phyloP scores from a whole-genome alignment of 2,113 vertebrate species.

The Passer montanus region DNA sequence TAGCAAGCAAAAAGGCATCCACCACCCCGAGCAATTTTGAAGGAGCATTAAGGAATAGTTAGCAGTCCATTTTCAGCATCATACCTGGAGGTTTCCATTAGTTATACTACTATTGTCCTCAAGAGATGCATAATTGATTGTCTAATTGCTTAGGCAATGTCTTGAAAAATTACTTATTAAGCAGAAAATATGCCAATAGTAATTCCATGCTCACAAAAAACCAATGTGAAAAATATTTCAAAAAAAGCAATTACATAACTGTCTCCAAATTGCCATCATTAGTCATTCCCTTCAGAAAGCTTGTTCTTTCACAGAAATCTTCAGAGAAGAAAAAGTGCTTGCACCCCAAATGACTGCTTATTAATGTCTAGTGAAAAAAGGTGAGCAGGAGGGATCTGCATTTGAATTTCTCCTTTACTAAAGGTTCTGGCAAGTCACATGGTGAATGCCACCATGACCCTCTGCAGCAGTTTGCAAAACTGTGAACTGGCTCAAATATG shows the following conservation, averaged over 20 bases:
- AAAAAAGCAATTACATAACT: neutral
- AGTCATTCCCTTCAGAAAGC: neutral
- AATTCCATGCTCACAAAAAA: neutral
- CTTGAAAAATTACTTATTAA: slow-evolving; percentile 45
- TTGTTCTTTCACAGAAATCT: neutral
- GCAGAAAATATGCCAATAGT: slow-evolving; percentile 26
- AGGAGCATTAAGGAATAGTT: neutral
- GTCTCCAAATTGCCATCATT: slow-evolving; percentile 3
- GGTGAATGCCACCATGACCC: neutral
- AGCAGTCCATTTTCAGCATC: slow-evolving; percentile 13
- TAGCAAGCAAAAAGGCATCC: neutral
- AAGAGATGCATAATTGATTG: slow-evolving; percentile 25
- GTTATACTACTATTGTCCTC: slow-evolving; percentile 22
- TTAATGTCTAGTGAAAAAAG: neutral
- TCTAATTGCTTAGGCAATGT: slow-evolving; percentile 36
- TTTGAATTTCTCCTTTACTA: neutral
- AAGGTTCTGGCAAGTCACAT: neutral
- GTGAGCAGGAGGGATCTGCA: neutral
- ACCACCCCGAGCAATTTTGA: neutral
- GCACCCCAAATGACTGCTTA: neutral
- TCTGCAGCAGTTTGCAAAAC: neutral
- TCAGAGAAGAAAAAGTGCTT: neutral
- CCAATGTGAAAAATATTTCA: neutral
- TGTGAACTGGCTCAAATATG: neutral
- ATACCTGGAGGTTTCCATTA: slow-evolving; percentile 33